These are phyloP conservation scores for Cotesia typhae DNA, from an alignment of 1,140 invertebrate species.

Conservation along the genomic window DNA sequence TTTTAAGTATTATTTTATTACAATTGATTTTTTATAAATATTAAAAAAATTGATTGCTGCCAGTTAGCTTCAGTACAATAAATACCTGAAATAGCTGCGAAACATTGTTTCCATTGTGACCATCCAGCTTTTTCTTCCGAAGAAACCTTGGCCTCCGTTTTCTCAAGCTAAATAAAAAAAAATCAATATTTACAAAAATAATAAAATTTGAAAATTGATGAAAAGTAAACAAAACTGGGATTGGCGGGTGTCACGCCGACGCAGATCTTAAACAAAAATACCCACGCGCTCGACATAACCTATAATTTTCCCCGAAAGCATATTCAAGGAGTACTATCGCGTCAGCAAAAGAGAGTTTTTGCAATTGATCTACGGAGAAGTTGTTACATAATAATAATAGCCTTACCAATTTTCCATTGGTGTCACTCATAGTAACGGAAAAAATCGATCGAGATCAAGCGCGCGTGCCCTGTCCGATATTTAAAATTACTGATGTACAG, in stretches of 20 bases:
- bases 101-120: slow-evolving; percentile 60
- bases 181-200: slow-evolving; percentile 29
- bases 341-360: too few relatives aligned
- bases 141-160: slow-evolving; percentile 40
- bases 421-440: slow-evolving; percentile 36
- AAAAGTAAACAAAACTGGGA: not conserved
- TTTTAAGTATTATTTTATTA: too few relatives aligned
- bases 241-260: too few relatives aligned
- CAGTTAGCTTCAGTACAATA: not conserved
- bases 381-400: slow-evolving; percentile 8
- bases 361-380: not conserved
- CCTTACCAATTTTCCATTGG: slow-evolving; percentile 40
- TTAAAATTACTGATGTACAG: too few relatives aligned
- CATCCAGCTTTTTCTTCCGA: not conserved
- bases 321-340: too few relatives aligned
- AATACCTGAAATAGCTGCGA: slow-evolving; percentile 58
- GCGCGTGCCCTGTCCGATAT: not conserved
- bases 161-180: slow-evolving; percentile 48
- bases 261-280: too few relatives aligned
- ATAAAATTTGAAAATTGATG: slow-evolving; percentile 32
- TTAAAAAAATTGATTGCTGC: too few relatives aligned
- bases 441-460: not conserved
- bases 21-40: too few relatives aligned
- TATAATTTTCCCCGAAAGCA: too few relatives aligned
- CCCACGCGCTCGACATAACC: too few relatives aligned